Percentiles rank a stretch among this genome's conserved stretches.
These are phyloP conservation scores for Leucophenga varia DNA, from an alignment of 1,140 invertebrate genomes.

Conservation along the genomic window DNA sequence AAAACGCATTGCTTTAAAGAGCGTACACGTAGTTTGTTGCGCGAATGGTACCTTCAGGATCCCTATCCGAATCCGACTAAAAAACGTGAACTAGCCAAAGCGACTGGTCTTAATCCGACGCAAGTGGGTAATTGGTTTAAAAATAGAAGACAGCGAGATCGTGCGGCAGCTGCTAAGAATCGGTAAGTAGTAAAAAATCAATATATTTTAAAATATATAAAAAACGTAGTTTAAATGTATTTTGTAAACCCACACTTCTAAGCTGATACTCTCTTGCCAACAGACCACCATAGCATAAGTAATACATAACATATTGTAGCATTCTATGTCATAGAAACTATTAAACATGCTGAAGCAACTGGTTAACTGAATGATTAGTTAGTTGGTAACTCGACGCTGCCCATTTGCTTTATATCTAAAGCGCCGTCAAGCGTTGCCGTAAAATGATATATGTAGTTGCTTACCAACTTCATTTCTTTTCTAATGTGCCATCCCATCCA, in stretches of 20 bases:
- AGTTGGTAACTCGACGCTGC: slow-evolving; percentile 21
- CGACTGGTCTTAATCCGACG: slow-evolving; percentile 96
- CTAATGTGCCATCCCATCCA: no score
- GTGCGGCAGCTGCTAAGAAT: slow-evolving; percentile 99
- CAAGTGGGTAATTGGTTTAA: slow-evolving; percentile 99
- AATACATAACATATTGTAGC: no score
- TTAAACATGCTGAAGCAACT: slow-evolving; percentile 5
- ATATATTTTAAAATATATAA: no score
- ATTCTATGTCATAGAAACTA: no score
- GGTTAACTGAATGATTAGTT: slow-evolving; percentile 7
- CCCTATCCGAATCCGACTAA: slow-evolving; percentile 99
- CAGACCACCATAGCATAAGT: no score
- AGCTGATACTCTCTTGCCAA: no score
- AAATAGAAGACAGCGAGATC: slow-evolving; percentile 95
- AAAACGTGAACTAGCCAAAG: slow-evolving; percentile 95
- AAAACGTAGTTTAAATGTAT: no score
- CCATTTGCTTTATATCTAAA: slow-evolving; percentile 5
- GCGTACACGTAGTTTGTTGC: slow-evolving; percentile 86
- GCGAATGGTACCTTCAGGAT: slow-evolving; percentile 99
- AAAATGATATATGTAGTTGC: slow-evolving; percentile 40
- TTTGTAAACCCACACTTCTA: no score
- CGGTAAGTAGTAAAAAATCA: slow-evolving; percentile 66
- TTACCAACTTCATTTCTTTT: no score
- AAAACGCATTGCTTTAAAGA: slow-evolving; percentile 99
- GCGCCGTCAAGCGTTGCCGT: slow-evolving; percentile 21